Percentiles rank a stretch among this genome's conserved stretches.
These are phyloP conservation scores for Neodiprion lecontei DNA, from an alignment of 1,140 invertebrate genomes.

Conservation along the genomic window DNA sequence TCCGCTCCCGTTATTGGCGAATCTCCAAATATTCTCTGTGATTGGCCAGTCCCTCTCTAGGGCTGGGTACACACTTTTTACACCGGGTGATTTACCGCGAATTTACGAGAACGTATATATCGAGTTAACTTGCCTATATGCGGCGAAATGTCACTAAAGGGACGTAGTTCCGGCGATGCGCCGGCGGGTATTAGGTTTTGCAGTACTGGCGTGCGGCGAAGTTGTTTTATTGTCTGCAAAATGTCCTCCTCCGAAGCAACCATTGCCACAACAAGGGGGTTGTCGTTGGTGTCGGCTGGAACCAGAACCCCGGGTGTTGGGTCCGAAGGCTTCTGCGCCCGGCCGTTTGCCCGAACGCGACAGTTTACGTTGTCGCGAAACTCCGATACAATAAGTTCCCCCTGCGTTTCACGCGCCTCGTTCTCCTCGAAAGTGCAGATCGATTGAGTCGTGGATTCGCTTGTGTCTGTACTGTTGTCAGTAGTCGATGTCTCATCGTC, in stretches of 20 bases:
- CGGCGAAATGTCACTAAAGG: conserved; percentile 32
- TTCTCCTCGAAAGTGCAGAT: neutral
- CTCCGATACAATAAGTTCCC: neutral
- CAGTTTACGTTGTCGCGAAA: neutral
- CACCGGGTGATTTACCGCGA: too few species aligned
- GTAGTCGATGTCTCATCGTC: neutral
- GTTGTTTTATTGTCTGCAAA: conserved; percentile 45
- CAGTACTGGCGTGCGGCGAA: conserved; percentile 47
- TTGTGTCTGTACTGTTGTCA: neutral
- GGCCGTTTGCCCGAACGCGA: neutral
- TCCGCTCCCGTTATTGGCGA: too few species aligned
- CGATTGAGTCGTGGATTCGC: neutral
- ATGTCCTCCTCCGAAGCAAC: conserved; percentile 49
- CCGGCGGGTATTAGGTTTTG: conserved; percentile 45
- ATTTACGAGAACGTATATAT: too few species aligned
- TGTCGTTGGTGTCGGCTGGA: conserved; percentile 37
- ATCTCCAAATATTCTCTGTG: too few species aligned
- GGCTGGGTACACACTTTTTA: too few species aligned
- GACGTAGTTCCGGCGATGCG: conserved; percentile 35
- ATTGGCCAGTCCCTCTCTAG: too few species aligned
- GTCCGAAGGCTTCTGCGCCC: too few species aligned
- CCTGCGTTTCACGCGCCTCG: neutral
- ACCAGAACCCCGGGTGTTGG: neutral
- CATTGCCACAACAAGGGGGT: conserved; percentile 42
- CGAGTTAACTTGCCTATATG: conserved; percentile 45